Evolutionary conservation across 1,140 invertebrate species (phyloP).

Genomic region (Oncopeltus fasciatus): DNA sequence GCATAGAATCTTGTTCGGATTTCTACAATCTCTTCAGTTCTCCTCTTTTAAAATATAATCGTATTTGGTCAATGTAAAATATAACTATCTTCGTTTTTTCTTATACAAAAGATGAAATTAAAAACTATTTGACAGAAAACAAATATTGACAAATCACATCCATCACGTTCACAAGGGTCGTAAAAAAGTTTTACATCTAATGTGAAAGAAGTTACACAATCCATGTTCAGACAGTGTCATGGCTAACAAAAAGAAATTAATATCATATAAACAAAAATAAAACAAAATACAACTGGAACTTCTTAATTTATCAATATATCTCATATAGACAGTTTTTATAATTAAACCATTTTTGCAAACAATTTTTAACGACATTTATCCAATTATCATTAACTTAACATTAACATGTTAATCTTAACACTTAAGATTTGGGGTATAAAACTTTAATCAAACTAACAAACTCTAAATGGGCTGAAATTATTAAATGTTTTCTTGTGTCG

Average conservation of each 20-base stretch:
- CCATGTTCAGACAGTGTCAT: conserved; percentile 12
- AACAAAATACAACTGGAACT: conserved; percentile 13
- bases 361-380: no score
- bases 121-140: not conserved
- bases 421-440: no score
- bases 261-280: conserved; percentile 10
- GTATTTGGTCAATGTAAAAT: conserved; percentile 5
- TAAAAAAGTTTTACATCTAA: conserved; percentile 16
- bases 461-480: no score
- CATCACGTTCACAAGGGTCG: conserved; percentile 25
- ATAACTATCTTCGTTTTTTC: not conserved
- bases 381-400: no score
- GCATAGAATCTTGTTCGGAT: not conserved
- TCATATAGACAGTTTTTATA: no score
- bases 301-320: not conserved
- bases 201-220: conserved; percentile 11
- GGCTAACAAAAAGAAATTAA: conserved; percentile 20
- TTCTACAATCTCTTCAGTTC: not conserved
- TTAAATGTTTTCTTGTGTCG: no score
- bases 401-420: no score
- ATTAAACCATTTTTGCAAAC: no score
- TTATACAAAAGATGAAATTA: not conserved
- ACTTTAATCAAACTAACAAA: no score
- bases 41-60: not conserved
- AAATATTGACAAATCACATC: conserved; percentile 16